Percentiles rank a stretch among this genome's conserved stretches.
Evolutionary conservation across 2,888 invertebrate species (phyloP).

Genomic region (Protonemura montana): DNA sequence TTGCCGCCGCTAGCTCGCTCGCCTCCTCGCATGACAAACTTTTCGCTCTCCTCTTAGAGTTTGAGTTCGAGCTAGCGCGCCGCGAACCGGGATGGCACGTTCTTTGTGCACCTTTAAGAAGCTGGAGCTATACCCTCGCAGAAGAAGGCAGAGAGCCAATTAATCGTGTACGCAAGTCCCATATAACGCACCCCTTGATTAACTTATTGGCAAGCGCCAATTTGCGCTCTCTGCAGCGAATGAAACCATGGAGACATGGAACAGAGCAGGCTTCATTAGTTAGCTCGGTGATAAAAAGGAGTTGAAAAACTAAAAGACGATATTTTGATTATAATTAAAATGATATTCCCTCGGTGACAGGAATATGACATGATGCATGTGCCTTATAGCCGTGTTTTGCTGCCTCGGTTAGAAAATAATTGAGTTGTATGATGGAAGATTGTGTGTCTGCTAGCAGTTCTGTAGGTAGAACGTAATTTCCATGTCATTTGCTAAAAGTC

Average conservation of each 20-base stretch:
- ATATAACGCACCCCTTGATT: neutral
- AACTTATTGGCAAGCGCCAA: slow-evolving; percentile 12
- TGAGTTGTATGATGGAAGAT: neutral
- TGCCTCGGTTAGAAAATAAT: neutral
- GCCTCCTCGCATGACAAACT: neutral
- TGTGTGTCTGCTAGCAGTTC: neutral
- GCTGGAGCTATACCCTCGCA: neutral
- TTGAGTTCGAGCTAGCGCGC: neutral
- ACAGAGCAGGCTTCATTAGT: neutral
- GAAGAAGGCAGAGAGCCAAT: neutral
- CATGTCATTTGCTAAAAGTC: neutral
- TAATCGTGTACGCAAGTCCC: neutral
- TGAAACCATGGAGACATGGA: neutral
- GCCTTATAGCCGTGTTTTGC: neutral
- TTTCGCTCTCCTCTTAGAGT: neutral
- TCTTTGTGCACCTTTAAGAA: neutral
- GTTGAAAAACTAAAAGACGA: neutral
- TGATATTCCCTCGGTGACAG: neutral
- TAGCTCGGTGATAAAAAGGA: neutral
- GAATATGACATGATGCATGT: neutral
- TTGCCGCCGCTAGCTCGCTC: neutral
- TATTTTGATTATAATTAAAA: slow-evolving; percentile 1
- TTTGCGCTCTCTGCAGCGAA: neutral
- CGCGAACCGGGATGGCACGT: neutral
- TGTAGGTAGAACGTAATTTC: neutral